Evolutionary conservation across 1,140 invertebrate species (phyloP).

Genomic region (Oreohelix idahoensis): DNA sequence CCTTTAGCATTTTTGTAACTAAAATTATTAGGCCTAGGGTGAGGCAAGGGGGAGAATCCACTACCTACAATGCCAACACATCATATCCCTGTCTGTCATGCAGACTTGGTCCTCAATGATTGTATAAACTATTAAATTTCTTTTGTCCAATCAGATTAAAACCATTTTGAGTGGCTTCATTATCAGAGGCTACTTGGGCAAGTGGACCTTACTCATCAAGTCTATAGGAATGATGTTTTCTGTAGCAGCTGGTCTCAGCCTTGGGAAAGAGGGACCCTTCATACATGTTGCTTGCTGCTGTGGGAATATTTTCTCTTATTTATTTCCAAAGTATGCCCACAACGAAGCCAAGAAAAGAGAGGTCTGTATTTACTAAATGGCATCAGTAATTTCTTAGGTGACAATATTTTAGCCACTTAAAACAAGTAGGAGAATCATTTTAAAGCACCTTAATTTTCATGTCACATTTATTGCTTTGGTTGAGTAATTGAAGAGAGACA

Average conservation of each 20-base stretch:
- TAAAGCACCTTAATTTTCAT: no score
- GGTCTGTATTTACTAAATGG: conserved; percentile 51
- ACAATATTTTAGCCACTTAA: no score
- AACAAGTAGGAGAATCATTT: no score
- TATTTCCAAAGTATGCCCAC: conserved; percentile 98
- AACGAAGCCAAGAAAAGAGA: conserved; percentile 99
- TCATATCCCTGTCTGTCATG: no score
- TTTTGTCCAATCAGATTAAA: conserved; percentile 85
- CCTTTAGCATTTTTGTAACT: no score
- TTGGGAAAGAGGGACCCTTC: conserved; percentile 99
- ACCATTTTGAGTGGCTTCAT: conserved; percentile 99
- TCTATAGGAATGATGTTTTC: conserved; percentile 82
- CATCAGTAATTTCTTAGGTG: no score
- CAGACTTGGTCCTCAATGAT: no score
- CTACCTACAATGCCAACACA: no score
- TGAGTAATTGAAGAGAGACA: no score
- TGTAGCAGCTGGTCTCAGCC: conserved; percentile 93
- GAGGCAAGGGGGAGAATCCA: no score
- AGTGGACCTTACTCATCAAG: conserved; percentile 99
- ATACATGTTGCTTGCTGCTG: conserved; percentile 91
- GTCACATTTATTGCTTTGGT: no score
- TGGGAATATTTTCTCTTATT: conserved; percentile 97
- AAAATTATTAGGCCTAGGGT: no score
- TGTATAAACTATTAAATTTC: background rate
- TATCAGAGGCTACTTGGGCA: conserved; percentile 97